Percentiles rank a stretch among this genome's conserved stretches.
Evolutionary conservation across 2,797 vertebrate genomes (phyloP).

Genomic region (Crax fasciolata): DNA sequence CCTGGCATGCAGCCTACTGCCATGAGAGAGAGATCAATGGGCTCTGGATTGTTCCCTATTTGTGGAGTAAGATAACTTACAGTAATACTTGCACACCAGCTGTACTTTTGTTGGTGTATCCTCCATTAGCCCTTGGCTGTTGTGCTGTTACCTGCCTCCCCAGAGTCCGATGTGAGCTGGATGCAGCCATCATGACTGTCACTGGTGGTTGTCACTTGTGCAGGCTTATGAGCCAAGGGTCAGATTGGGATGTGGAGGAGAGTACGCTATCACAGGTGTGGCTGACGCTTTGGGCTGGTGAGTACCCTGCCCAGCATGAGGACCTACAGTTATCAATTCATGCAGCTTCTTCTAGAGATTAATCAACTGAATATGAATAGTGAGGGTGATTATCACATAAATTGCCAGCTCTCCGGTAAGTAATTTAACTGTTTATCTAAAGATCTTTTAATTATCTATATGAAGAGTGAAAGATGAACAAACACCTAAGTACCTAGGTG

Average conservation of each 20-base stretch:
- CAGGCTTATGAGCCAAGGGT: neutral
- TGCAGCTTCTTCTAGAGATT: neutral
- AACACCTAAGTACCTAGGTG: neutral
- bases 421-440: neutral
- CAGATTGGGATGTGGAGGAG: neutral
- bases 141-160: neutral
- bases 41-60: neutral
- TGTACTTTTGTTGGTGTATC: neutral
- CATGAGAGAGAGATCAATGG: neutral
- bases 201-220: neutral
- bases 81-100: neutral
- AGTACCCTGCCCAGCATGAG: neutral
- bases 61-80: neutral
- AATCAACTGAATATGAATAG: neutral
- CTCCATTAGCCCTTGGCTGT: neutral
- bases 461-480: neutral
- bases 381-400: neutral
- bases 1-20: neutral
- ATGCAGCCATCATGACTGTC: neutral
- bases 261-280: neutral
- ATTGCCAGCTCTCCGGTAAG: neutral
- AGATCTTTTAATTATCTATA: slow-evolving; percentile 53
- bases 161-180: neutral
- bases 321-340: slow-evolving; percentile 6
- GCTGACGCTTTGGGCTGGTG: neutral